Percentiles rank a stretch among this genome's conserved stretches.
Evolutionary conservation across 2,797 vertebrate genomes (phyloP).

Genomic region (Perodicticus potto): DNA sequence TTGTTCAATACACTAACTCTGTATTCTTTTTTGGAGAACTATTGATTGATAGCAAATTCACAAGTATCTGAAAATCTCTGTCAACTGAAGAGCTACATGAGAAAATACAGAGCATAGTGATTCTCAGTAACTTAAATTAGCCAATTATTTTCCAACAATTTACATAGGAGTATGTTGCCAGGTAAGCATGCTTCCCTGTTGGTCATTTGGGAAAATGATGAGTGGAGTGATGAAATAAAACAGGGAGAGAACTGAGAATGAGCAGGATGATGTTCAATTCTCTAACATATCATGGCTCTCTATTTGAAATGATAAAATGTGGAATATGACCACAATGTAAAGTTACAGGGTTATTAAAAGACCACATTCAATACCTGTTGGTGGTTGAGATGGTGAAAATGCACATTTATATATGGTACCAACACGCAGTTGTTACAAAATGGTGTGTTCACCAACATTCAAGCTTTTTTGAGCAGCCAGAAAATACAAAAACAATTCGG

Average conservation of each 20-base stretch:
- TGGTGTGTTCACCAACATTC: neutral
- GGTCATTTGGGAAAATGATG: neutral
- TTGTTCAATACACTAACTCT: neutral
- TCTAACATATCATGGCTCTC: neutral
- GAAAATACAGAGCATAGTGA: neutral
- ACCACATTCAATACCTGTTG: accelerated
- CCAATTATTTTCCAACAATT: neutral
- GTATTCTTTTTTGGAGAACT: neutral
- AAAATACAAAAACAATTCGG: constrained; percentile 59
- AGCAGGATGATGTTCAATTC: too few species aligned
- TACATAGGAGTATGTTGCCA: neutral
- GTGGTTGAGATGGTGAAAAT: neutral
- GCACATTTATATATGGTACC: neutral
- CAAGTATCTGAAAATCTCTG: neutral
- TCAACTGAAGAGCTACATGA: neutral
- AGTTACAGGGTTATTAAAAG: neutral
- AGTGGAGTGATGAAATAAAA: neutral
- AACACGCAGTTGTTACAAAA: neutral
- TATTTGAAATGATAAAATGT: neutral
- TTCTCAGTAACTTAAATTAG: neutral
- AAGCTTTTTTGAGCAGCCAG: constrained; percentile 42
- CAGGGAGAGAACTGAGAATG: accelerated
- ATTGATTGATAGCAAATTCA: neutral
- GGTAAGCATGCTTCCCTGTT: neutral
- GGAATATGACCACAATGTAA: too few species aligned